Evolutionary conservation across 2,797 vertebrate species (phyloP).

Genomic region (Glossophaga mutica): DNA sequence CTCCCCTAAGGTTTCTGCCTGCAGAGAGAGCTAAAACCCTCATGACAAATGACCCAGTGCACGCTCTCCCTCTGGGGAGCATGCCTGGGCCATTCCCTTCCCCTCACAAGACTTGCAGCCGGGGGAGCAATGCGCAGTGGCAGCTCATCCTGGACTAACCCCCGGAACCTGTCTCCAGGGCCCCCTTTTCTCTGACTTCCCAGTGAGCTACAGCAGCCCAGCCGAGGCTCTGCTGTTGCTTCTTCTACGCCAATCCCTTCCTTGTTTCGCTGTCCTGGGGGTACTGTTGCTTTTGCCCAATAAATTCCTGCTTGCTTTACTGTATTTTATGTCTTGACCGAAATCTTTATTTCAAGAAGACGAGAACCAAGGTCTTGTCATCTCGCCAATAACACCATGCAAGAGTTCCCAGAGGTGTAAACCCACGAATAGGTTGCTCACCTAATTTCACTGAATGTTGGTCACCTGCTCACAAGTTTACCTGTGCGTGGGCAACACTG

Average conservation of each 20-base stretch:
- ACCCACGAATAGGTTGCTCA: not conserved
- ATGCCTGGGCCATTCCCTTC: not conserved
- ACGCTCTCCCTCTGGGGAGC: not conserved
- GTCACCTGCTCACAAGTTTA: not conserved
- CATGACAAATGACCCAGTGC: not conserved
- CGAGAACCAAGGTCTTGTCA: not conserved
- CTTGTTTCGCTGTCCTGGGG: not conserved
- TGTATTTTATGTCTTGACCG: not conserved
- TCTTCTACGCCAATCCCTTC: not conserved
- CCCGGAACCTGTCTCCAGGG: not conserved
- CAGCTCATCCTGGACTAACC: not conserved
- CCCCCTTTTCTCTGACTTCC: not conserved
- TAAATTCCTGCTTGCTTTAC: not conserved
- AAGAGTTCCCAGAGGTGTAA: not conserved
- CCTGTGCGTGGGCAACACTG: accelerated
- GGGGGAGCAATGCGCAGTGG: not conserved
- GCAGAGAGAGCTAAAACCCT: not conserved
- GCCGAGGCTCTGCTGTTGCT: too few species aligned
- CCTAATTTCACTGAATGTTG: not conserved
- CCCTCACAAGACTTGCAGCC: not conserved
- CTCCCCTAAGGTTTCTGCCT: too few species aligned
- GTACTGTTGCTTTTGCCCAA: not conserved
- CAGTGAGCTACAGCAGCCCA: not conserved
- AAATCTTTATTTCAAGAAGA: not conserved
- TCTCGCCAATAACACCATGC: too few species aligned